phyloP scores from a whole-genome alignment of 2,113 vertebrate genomes.

The Chelonoidis abingdonii region DNA sequence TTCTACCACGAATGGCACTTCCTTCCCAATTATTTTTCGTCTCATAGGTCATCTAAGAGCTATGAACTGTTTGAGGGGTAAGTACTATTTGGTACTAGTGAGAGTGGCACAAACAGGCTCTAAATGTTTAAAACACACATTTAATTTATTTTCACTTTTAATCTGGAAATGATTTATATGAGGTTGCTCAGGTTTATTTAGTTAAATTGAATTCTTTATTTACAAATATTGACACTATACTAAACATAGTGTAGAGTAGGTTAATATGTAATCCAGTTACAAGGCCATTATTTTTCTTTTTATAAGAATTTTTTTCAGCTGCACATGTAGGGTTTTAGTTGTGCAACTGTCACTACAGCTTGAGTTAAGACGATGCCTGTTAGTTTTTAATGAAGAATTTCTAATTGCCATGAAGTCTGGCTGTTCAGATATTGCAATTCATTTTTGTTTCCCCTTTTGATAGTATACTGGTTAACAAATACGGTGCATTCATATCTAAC shows the following conservation, averaged over 20 bases:
- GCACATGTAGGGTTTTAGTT: accelerated
- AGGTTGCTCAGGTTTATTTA: background rate
- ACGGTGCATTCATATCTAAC: accelerated
- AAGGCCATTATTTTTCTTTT: background rate
- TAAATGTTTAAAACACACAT: accelerated
- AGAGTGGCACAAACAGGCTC: accelerated
- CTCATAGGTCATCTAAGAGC: accelerated
- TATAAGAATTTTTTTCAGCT: accelerated
- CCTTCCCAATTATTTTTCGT: accelerated
- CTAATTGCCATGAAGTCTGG: accelerated
- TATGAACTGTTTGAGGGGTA: background rate
- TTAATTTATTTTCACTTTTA: accelerated
- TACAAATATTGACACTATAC: background rate
- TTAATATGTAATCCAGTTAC: accelerated
- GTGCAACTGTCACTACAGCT: background rate
- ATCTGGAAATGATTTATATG: background rate
- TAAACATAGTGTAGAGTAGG: background rate
- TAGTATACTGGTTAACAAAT: background rate
- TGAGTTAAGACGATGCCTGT: accelerated
- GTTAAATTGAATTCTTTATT: background rate
- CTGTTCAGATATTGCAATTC: background rate
- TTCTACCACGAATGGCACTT: accelerated
- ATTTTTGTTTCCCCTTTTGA: background rate
- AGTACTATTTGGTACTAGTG: background rate
- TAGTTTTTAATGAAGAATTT: background rate